Evolutionary conservation across 2,888 invertebrate species (phyloP).

Genomic region (Acheta domesticus): DNA sequence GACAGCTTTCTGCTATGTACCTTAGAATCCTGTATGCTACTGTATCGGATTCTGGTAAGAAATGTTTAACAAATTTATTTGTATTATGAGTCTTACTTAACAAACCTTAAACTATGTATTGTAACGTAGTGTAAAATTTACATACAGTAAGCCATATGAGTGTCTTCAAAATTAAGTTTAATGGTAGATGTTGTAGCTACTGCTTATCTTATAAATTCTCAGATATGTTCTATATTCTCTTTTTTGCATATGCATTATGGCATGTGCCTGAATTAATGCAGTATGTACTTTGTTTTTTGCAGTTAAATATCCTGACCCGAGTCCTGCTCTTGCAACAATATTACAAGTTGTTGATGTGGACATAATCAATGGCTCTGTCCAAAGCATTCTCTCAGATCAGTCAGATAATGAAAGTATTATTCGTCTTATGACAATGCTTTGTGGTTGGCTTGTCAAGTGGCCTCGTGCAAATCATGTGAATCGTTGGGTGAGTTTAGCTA

Average conservation of each 20-base stretch:
- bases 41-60: not conserved
- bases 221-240: no score
- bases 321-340: slow-evolving; percentile 59
- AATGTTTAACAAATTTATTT: no score
- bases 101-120: not conserved
- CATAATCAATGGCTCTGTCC: slow-evolving; percentile 48
- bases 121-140: no score
- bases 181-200: no score
- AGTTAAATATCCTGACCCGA: slow-evolving; percentile 46
- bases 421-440: slow-evolving; percentile 61
- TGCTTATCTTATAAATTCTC: no score
- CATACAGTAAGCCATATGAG: no score
- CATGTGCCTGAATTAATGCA: no score
- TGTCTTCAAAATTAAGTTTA: no score
- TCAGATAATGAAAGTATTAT: slow-evolving; percentile 53
- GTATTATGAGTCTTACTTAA: not conserved
- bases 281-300: not conserved
- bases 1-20: not conserved
- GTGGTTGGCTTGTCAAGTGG: slow-evolving; percentile 65
- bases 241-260: no score
- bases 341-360: slow-evolving; percentile 53
- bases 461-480: slow-evolving; percentile 61
- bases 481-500: slow-evolving; percentile 63
- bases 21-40: slow-evolving; percentile 18
- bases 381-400: slow-evolving; percentile 42